Evolutionary conservation across 2,113 vertebrate genomes (phyloP).

Genomic region (Erythrolamprus reginae): DNA sequence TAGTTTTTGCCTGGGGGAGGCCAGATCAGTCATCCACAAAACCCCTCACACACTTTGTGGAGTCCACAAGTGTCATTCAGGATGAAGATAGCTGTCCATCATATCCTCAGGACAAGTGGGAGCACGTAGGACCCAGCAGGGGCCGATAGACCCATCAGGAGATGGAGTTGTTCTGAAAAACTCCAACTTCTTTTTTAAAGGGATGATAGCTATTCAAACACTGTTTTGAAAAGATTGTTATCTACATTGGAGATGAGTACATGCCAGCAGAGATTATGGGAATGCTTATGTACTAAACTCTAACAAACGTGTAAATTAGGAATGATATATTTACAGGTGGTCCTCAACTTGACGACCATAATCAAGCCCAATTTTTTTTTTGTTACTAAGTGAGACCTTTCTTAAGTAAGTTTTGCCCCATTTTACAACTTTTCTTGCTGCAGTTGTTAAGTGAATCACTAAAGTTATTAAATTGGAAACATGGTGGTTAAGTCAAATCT

Average conservation of each 20-base stretch:
- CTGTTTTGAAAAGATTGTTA: neutral
- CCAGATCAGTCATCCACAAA: conserved; percentile 30
- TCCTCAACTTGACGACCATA: too few relatives aligned
- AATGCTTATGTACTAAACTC: neutral
- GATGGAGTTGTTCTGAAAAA: fast-evolving
- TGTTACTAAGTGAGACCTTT: too few relatives aligned
- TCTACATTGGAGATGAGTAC: neutral
- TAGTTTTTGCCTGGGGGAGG: neutral
- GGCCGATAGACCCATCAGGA: neutral
- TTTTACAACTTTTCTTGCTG: too few relatives aligned
- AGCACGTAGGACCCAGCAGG: neutral
- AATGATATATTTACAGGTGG: neutral
- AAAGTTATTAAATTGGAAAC: too few relatives aligned
- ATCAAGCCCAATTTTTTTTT: too few relatives aligned
- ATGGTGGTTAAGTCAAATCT: too few relatives aligned
- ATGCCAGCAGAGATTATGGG: neutral
- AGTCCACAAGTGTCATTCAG: conserved; percentile 59
- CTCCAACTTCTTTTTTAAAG: neutral
- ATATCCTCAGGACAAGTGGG: conserved; percentile 30
- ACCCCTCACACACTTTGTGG: conserved; percentile 13
- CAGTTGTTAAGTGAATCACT: too few relatives aligned
- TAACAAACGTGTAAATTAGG: neutral
- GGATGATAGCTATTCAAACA: neutral
- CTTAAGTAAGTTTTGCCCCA: too few relatives aligned
- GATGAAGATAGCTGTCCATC: conserved; percentile 55